These are phyloP conservation scores for Sialia sialis DNA, from an alignment of 2,113 vertebrate species.

Conservation along the genomic window DNA sequence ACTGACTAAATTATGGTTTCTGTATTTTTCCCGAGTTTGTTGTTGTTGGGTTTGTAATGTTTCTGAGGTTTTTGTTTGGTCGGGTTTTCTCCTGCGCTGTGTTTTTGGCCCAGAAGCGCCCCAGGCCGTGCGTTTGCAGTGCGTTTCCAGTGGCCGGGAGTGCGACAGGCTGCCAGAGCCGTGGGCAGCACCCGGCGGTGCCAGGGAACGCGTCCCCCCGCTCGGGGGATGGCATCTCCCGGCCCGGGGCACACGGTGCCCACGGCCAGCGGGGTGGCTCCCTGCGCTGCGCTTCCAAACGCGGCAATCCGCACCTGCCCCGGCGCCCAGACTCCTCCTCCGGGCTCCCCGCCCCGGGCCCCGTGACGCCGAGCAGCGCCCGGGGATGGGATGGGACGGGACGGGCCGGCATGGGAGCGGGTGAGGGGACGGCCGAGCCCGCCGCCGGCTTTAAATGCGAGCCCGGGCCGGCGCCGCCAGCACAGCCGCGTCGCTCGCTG, in stretches of 20 bases:
- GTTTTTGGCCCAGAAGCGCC: neutral
- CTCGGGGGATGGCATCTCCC: neutral
- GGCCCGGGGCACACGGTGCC: neutral
- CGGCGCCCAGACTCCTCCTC: neutral
- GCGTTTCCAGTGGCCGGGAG: neutral
- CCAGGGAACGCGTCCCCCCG: neutral
- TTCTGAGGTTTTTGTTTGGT: neutral
- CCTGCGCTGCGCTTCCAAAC: neutral
- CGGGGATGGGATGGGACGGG: neutral
- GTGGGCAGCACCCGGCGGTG: neutral
- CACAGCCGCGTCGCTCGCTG: neutral
- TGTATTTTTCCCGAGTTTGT: accelerated
- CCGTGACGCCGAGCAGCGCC: conserved; percentile 24
- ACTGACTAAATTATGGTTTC: neutral
- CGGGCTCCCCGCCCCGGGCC: conserved; percentile 16
- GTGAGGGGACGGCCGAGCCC: neutral
- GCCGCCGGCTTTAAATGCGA: conserved; percentile 49
- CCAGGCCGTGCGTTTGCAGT: accelerated
- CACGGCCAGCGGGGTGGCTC: neutral
- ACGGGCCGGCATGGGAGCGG: neutral
- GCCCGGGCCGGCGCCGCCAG: neutral
- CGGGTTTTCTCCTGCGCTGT: neutral
- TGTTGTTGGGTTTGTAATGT: neutral
- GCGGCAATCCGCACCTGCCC: neutral
- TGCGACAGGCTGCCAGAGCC: neutral